Evolutionary conservation across 1,140 invertebrate species (phyloP), one percentile per base, ranked within the genome.

Genomic region (Drosophila azteca): DNA sequence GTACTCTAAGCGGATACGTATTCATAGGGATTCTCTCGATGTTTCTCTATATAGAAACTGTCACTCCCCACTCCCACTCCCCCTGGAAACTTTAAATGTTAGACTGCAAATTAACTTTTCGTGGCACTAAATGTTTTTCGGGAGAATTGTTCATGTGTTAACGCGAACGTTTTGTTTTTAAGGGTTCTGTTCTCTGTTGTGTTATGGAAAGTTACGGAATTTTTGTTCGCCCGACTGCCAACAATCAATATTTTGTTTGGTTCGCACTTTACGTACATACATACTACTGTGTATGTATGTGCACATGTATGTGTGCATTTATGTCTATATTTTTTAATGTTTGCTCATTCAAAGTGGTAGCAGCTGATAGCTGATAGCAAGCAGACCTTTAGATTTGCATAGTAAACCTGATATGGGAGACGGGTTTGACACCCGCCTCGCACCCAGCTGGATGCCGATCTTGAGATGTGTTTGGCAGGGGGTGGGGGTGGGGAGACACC

Each of bases 401-500:
- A 39, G 35, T 24, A 67, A 69, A 44, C 66, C 52, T 58, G 65
- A 69, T 50, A 57, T 22, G 9, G 13, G 41, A 35, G 65, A 70
- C 67, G 65, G 64, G 67, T 68, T 69, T 69, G n/a, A 35, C 39
- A 6, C 15, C 29, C 8, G 8, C 31, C 11, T 11, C 11, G 0
- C 8, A 9, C 2, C 31, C 9, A 13, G 13, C 9, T 39, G 35
- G 9, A 13, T 39, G 35, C 1, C 11, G 11, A 39, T 11, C 11
- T 39, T 9, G 31, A 9, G 31, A 9, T 31, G 31, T 31, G 31
- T 20, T 0, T 20, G 17, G 17, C n/a, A n/a, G 17, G 17, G 17
- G 17, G 17, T 20, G 17, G 17, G 1, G 17, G 1, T 1, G 41
- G 6, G 62, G 11, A 24, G 24, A 26, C 24, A 26, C 65, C 3